Conservation (phyloP, 2,113 vertebrate species). For the Pseudorectes ferrugineus region DNA sequence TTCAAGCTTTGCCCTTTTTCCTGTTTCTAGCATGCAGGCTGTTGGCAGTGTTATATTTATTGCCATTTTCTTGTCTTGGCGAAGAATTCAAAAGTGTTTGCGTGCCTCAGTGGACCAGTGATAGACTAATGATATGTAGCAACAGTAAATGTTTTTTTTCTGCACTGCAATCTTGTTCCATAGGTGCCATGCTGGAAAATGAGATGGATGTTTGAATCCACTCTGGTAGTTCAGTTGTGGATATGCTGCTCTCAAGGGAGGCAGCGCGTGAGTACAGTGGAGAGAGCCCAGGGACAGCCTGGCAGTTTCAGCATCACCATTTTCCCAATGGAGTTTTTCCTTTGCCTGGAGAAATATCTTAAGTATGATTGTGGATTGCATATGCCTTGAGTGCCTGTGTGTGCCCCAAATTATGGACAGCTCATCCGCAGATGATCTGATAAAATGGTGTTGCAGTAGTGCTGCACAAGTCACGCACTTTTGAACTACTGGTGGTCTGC, state of each 20-base stretch:
- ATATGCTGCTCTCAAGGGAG: not conserved
- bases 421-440: not conserved
- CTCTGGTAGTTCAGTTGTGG: not conserved
- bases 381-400: not conserved
- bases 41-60: not conserved
- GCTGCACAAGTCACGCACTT: not conserved
- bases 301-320: not conserved
- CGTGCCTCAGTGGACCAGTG: not conserved
- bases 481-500: not conserved
- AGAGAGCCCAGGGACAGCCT: not conserved
- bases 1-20: not conserved
- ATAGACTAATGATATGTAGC: not conserved
- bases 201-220: not conserved
- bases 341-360: not conserved
- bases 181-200: not conserved
- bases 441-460: not conserved
- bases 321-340: not conserved
- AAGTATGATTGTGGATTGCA: not conserved
- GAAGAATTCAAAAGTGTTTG: not conserved
- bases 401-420: not conserved
- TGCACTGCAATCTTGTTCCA: not conserved
- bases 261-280: rapidly evolving
- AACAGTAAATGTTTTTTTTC: not conserved
- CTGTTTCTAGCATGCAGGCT: not conserved
- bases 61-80: slow-evolving; percentile 21